Evolutionary conservation across 2,113 vertebrate species (phyloP).

Genomic region (Epinephelus lanceolatus): DNA sequence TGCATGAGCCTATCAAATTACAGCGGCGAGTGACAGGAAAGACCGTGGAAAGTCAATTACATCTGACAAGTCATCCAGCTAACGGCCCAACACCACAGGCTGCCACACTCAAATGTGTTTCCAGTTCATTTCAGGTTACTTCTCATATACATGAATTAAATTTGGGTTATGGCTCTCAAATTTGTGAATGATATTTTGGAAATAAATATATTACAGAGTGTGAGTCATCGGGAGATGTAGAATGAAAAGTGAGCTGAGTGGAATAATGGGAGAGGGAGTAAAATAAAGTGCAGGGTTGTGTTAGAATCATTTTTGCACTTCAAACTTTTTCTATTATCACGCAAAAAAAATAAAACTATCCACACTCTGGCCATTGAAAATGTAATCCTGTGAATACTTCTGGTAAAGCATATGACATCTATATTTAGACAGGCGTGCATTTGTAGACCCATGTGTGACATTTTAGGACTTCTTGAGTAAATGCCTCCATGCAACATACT

Average conservation of each 20-base stretch:
- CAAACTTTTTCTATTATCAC: not conserved
- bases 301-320: not conserved
- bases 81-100: slow-evolving; percentile 40
- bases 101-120: slow-evolving; percentile 35
- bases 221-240: not conserved
- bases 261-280: not conserved
- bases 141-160: slow-evolving; percentile 37
- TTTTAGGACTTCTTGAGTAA: not conserved
- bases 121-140: slow-evolving; percentile 48
- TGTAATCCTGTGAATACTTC: not conserved
- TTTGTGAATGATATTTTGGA: slow-evolving; percentile 16
- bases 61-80: slow-evolving; percentile 54
- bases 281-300: not conserved
- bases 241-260: slow-evolving; percentile 17
- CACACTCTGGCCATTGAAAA: not conserved
- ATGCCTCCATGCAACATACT: slow-evolving; percentile 11
- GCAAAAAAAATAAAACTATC: not conserved
- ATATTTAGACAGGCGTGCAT: not conserved
- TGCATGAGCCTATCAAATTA: slow-evolving; percentile 42
- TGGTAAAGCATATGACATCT: not conserved
- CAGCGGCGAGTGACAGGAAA: slow-evolving; percentile 39
- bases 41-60: slow-evolving; percentile 55
- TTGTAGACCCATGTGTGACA: not conserved
- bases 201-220: slow-evolving; percentile 14
- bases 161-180: slow-evolving; percentile 19